Evolutionary conservation across 2,797 vertebrate genomes (phyloP).

Genomic region (Sebastes paucispinis): DNA sequence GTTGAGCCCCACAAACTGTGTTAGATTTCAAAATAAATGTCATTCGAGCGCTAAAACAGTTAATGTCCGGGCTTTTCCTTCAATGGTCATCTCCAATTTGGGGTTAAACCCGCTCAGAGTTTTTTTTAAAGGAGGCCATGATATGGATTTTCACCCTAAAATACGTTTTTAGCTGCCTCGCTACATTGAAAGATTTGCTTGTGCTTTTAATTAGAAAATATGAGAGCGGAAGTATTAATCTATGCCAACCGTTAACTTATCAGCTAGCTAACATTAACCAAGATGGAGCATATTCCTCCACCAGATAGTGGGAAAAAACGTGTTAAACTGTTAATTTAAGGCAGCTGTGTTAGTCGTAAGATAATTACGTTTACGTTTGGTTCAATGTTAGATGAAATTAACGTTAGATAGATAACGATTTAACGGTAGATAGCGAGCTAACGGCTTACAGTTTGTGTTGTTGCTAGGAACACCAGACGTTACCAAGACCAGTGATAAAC

Average conservation of each 20-base stretch:
- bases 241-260: accelerated
- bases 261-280: not conserved
- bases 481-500: not conserved
- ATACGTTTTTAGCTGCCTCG: accelerated
- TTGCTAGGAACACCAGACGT: not conserved
- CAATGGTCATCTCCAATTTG: accelerated
- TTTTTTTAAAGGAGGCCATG: not conserved
- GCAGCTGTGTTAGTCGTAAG: not conserved
- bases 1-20: accelerated
- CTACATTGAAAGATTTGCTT: accelerated
- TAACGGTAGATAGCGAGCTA: not conserved
- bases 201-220: slow-evolving; percentile 52
- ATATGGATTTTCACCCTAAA: not conserved
- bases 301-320: not conserved
- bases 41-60: accelerated
- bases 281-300: not conserved
- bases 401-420: not conserved
- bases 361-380: accelerated
- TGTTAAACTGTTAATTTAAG: not conserved
- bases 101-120: accelerated
- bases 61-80: accelerated
- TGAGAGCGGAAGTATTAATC: not conserved
- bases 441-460: not conserved
- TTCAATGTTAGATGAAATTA: not conserved
- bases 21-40: slow-evolving; percentile 40